Evolutionary conservation across 2,113 vertebrate species (phyloP).

Genomic region (Nannobrachium achirus): DNA sequence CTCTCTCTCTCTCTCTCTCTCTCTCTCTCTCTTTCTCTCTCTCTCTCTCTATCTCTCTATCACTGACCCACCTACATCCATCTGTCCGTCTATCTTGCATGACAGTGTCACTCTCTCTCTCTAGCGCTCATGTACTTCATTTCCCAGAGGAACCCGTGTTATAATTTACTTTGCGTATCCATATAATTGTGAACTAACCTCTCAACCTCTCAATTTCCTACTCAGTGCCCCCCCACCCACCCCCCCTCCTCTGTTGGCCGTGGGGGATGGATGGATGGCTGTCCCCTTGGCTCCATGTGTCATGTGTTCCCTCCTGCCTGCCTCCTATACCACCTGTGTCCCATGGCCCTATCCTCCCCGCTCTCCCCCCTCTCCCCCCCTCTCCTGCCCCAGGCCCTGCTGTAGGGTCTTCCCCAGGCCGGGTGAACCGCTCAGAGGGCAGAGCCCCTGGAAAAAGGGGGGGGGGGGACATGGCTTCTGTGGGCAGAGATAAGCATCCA

Average conservation of each 20-base stretch:
- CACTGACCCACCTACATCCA: background rate
- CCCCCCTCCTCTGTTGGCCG: background rate
- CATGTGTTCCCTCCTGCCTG: slow-evolving; percentile 30
- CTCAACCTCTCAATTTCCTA: slow-evolving; percentile 14
- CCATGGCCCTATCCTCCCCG: slow-evolving; percentile 59
- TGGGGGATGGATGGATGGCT: slow-evolving; percentile 26
- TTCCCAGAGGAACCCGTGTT: slow-evolving; percentile 19
- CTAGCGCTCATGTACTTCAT: background rate
- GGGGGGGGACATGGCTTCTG: slow-evolving; percentile 45
- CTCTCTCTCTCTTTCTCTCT: background rate
- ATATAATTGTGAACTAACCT: slow-evolving; percentile 41
- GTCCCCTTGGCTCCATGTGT: slow-evolving; percentile 57
- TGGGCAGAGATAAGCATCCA: slow-evolving; percentile 68
- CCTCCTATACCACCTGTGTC: slow-evolving; percentile 66
- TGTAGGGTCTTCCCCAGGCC: slow-evolving; percentile 60
- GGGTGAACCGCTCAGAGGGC: slow-evolving; percentile 52
- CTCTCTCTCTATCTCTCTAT: background rate
- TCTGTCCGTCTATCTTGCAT: background rate
- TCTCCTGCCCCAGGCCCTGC: slow-evolving; percentile 56
- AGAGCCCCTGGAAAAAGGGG: background rate
- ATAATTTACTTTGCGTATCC: slow-evolving; percentile 20
- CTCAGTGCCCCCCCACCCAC: background rate
- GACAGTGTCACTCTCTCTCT: background rate
- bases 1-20: background rate
- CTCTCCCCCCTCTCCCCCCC: slow-evolving; percentile 52